Conservation (phyloP, 2,797 vertebrate genomes). For the Rhincodon typus region DNA sequence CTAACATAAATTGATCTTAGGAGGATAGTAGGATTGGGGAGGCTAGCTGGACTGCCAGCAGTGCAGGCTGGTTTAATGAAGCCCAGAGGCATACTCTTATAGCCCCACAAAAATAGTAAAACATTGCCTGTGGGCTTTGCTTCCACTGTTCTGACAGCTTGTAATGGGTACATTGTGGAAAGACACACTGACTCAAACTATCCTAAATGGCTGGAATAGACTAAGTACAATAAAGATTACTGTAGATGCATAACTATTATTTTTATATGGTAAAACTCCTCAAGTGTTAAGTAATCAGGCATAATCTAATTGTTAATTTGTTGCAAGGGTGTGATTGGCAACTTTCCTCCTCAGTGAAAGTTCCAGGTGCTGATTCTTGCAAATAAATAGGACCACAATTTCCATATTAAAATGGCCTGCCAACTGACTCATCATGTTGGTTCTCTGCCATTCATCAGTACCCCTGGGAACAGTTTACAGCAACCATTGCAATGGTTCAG, state of each 20-base stretch:
- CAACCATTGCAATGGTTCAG: background rate
- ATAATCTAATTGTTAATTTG: background rate
- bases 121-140: background rate
- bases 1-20: background rate
- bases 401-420: background rate
- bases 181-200: background rate
- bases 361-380: background rate
- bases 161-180: background rate
- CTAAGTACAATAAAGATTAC: background rate
- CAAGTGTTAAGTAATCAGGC: background rate
- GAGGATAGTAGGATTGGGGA: background rate
- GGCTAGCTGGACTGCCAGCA: background rate
- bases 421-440: background rate
- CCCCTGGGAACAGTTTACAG: background rate
- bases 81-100: background rate
- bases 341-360: background rate
- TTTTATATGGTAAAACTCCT: background rate
- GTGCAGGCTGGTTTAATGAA: background rate
- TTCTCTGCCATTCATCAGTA: background rate
- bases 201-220: background rate
- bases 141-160: background rate
- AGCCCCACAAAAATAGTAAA: background rate
- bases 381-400: background rate
- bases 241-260: background rate
- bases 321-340: background rate